Evolutionary conservation across 2,888 invertebrate genomes (phyloP), one percentile per base, ranked within the genome.

Genomic region (Lissonota sp.): DNA sequence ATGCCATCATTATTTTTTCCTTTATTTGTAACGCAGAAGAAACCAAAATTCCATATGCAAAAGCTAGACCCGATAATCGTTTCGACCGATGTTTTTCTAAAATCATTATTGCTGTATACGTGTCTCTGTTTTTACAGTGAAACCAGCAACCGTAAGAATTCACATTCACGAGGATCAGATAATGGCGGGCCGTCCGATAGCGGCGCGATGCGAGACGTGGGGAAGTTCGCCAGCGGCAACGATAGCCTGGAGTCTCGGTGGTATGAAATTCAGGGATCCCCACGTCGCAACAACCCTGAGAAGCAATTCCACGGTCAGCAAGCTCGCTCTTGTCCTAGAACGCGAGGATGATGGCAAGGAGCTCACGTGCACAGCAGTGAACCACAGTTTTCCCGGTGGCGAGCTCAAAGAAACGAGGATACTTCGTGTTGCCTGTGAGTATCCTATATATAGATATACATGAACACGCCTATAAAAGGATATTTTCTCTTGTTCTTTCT

Each of bases 391-490:
- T 92, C 96, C 96, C 55, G 96, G 96, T 77, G 96, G 96, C 86
- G 95, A 96, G 67, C 93, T 96, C 71, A 97, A 97, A 93, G 96
- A 97, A 90, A 95, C 96, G 66, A 94, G 96, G 88, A 95, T 95
- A 84, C 94, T 98, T 86, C 95, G 96, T 90, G 97, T 98, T 87
- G 95, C 96, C 92, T 98, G 98, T 98, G 94, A 96, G 97, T 96
- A 77, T 64, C 44, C 60, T 3, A 53, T 51, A 49, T 67, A 42
- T 42, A 44, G 7, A 6, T 44, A 44, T 44, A 44, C 10, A 44
- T 44, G 10, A 1, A 44, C 10, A 44, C 44, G 26, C 10, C 44
- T 44, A 44, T 44, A 44, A 8, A 44, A 8, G 10, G 6, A 6
- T 6, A 57, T n/a, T 14, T 10, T 44, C 26, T 3, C 26, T 3